These are phyloP conservation scores for Lithophane semibrunnea DNA, from an alignment of 2,888 invertebrate genomes.

Conservation along the genomic window DNA sequence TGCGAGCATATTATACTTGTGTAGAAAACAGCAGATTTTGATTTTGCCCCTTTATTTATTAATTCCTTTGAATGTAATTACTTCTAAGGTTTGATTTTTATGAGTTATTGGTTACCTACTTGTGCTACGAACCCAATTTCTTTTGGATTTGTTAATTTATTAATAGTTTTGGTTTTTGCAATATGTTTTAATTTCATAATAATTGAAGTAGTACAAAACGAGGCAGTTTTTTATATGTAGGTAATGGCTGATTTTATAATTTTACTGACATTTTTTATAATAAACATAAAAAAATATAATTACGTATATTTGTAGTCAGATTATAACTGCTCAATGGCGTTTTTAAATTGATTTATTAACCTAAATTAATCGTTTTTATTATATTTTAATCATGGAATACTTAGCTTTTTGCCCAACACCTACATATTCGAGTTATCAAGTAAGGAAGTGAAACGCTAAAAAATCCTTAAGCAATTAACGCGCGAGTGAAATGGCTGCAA, in stretches of 20 bases:
- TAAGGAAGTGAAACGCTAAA: constrained; percentile 48
- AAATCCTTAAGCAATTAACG: constrained; percentile 60
- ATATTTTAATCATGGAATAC: constrained; percentile 5
- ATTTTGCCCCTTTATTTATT: background rate
- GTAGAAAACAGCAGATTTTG: too few relatives aligned
- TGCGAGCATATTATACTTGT: too few relatives aligned
- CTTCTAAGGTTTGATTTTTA: background rate
- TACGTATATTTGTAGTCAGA: too few relatives aligned
- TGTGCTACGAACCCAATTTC: too few relatives aligned
- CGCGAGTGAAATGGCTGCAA: constrained; percentile 51
- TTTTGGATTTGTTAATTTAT: background rate
- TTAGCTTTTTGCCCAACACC: constrained; percentile 11
- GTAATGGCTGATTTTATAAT: background rate
- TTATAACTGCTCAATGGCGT: background rate
- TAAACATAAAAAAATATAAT: too few relatives aligned
- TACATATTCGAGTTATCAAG: constrained; percentile 17
- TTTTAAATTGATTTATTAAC: constrained; percentile 1
- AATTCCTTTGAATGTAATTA: constrained; percentile 3
- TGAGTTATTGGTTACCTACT: background rate
- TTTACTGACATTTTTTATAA: too few relatives aligned
- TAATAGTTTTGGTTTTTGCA: background rate
- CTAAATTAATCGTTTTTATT: background rate
- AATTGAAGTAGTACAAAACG: background rate
- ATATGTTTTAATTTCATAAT: background rate
- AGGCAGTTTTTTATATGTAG: background rate